phyloP scores from a whole-genome alignment of 2,113 vertebrate species.

The Halichoerus grypus region DNA sequence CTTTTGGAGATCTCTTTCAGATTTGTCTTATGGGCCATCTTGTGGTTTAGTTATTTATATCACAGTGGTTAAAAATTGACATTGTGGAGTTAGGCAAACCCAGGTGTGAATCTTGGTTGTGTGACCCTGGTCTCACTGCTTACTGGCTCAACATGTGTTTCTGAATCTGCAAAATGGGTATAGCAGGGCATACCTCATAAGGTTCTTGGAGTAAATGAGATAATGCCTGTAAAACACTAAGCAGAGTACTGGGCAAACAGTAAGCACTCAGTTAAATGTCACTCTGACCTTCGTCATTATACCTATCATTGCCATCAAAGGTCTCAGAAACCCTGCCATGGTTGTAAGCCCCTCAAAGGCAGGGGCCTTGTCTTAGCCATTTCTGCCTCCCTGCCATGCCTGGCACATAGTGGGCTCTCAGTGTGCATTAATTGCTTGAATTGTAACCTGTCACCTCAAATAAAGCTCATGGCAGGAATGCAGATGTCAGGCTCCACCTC shows the following conservation, averaged over 20 bases:
- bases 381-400: neutral
- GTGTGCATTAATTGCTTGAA: neutral
- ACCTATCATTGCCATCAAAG: neutral
- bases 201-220: neutral
- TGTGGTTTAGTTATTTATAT: slow-evolving; percentile 29
- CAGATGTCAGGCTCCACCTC: neutral
- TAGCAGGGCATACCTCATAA: neutral
- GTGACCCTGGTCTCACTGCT: neutral
- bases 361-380: neutral
- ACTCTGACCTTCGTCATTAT: neutral
- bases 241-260: neutral
- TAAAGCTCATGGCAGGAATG: neutral
- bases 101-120: neutral
- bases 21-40: neutral
- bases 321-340: neutral
- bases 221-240: slow-evolving; percentile 10
- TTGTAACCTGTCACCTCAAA: neutral
- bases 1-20: neutral
- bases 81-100: neutral
- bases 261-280: neutral
- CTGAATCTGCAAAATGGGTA: neutral
- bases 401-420: neutral
- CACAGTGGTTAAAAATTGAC: neutral
- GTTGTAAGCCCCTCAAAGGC: neutral
- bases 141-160: neutral